Percentiles rank a stretch among this genome's conserved stretches.
These are phyloP conservation scores for Aleiodes leptofemur DNA, from an alignment of 2,888 invertebrate genomes.

Conservation along the genomic window DNA sequence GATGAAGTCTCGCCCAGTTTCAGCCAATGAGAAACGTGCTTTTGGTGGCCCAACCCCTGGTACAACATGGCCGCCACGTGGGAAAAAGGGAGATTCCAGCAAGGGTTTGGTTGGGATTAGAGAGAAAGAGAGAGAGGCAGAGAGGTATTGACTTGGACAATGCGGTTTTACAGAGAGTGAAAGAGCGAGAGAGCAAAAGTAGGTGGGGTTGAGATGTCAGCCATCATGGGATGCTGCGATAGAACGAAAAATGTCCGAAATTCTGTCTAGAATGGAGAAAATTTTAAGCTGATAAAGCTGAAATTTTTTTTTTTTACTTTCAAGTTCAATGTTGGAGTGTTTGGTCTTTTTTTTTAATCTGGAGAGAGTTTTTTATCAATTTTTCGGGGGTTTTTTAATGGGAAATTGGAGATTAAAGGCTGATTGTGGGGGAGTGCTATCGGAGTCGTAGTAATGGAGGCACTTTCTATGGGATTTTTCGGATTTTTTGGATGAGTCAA, in stretches of 20 bases:
- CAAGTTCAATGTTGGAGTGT: slow-evolving; percentile 32
- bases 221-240: slow-evolving; percentile 72
- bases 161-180: slow-evolving; percentile 41
- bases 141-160: slow-evolving; percentile 46
- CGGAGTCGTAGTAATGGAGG: too few species aligned
- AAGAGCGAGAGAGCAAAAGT: slow-evolving; percentile 46
- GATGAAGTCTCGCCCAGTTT: slow-evolving; percentile 49
- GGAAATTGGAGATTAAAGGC: too few species aligned
- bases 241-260: slow-evolving; percentile 53
- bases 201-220: slow-evolving; percentile 66
- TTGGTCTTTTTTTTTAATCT: too few species aligned
- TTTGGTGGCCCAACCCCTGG: slow-evolving; percentile 73
- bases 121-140: slow-evolving; percentile 34
- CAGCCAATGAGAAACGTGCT: slow-evolving; percentile 72
- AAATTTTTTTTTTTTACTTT: slow-evolving; percentile 35
- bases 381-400: too few species aligned
- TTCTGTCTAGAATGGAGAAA: slow-evolving; percentile 39
- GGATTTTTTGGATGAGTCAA: neutral
- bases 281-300: slow-evolving; percentile 45
- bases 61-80: slow-evolving; percentile 72
- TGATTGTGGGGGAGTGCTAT: too few species aligned
- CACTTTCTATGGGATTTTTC: too few species aligned
- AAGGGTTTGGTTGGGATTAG: slow-evolving; percentile 62
- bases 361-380: too few species aligned
- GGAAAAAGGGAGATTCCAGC: slow-evolving; percentile 66